Evolutionary conservation across 2,113 vertebrate genomes (phyloP), one percentile per base, ranked within the genome.

Genomic region (Paedocypris sp.): DNA sequence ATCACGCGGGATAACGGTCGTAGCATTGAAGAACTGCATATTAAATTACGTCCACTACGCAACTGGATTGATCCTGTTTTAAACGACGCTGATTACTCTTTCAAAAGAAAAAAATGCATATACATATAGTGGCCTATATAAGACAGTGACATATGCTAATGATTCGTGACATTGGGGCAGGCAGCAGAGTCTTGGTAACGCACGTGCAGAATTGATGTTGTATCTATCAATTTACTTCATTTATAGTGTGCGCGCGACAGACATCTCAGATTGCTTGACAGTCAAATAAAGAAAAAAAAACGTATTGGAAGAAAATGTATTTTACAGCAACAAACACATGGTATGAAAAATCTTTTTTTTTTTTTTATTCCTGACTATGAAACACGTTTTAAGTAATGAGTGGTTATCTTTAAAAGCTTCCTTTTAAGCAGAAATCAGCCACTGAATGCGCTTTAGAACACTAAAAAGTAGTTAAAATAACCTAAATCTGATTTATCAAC

Each of bases 71-170:
- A 57, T 36, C 12, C 38, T 35, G 31, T 38, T 28, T 25, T 13
- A 38, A 60, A 13, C 33, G 35, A 43, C 19, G 23, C 36, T 46
- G 25, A 54, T 56, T 47, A 41, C 53, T 43, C 61, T 25, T 35
- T 64, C 48, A 69, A 60, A 64, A 9, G 12, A 54, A 26, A 56
- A 15, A 56, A 56, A 41, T 43, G 31, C 11, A 12, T 31, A 32
- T 68, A n/a, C n/a, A n/a, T n/a, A n/a, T n/a, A n/a, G n/a, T n/a
- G n/a, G n/a, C 42, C 62, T 53, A 60, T 63, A 54, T 51, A 46
- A 61, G 38, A 50, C 56, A 61, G 25, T 64, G 45, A 64, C 65
- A 61, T 48, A 60, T 53, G 62, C 59, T 65, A 64, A 69, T 65
- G 56, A 25, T 46, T 39, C 38, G 28, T 53, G 60, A 52, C 62